These are phyloP conservation scores for Creontiades dilutus DNA, from an alignment of 2,888 invertebrate species.

Conservation along the genomic window DNA sequence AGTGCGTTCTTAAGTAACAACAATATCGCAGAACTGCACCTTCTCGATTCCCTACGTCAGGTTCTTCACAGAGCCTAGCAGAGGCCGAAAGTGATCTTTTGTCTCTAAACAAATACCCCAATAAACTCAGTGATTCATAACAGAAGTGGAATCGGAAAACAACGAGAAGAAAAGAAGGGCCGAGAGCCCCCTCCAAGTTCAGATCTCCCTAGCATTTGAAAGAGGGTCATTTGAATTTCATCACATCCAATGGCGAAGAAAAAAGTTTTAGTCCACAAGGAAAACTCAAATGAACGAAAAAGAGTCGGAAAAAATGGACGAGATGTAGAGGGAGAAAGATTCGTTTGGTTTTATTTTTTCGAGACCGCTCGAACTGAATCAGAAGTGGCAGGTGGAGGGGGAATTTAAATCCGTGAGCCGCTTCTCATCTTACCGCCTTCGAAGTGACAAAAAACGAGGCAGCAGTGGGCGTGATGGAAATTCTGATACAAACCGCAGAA, in stretches of 20 bases:
- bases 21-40: too few relatives aligned
- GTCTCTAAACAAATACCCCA: neutral
- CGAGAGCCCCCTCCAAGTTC: neutral
- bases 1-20: too few relatives aligned
- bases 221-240: conserved; percentile 32
- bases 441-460: conserved; percentile 27
- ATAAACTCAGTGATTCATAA: neutral
- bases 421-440: conserved; percentile 35
- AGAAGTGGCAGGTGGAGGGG: neutral
- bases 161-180: neutral
- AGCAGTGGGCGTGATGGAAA: neutral
- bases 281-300: conserved; percentile 4
- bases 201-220: neutral
- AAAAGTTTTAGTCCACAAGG: neutral
- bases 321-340: neutral
- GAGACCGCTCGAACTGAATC: conserved; percentile 6
- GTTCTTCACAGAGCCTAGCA: too few relatives aligned
- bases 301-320: neutral
- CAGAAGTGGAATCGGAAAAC: neutral
- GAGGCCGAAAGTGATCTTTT: neutral
- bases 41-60: too few relatives aligned
- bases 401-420: conserved; percentile 29
- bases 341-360: neutral
- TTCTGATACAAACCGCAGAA: neutral
- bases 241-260: neutral